Percentiles rank a stretch among this genome's conserved stretches.
phyloP scores from a whole-genome alignment of 2,888 invertebrate genomes.

The Cheilosia vernalis region DNA sequence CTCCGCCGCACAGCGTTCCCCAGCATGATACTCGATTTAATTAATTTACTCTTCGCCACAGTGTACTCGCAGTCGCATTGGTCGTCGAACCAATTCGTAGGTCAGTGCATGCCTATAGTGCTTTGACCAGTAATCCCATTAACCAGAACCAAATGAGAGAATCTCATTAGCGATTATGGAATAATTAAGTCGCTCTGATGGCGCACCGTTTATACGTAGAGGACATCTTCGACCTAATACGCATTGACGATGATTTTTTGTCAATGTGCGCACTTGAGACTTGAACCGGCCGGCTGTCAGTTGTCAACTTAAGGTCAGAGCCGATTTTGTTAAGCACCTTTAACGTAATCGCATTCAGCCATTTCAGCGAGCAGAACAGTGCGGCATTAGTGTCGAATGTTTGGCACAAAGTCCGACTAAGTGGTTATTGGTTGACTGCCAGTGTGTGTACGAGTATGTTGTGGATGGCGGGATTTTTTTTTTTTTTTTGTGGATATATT shows the following conservation, averaged over 20 bases:
- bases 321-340: slow-evolving; percentile 59
- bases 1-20: slow-evolving; percentile 41
- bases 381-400: slow-evolving; percentile 53
- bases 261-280: not conserved
- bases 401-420: slow-evolving; percentile 66
- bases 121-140: slow-evolving; percentile 62
- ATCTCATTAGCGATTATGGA: slow-evolving; percentile 68
- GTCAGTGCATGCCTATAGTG: slow-evolving; percentile 43
- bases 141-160: slow-evolving; percentile 42
- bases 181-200: slow-evolving; percentile 59
- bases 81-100: slow-evolving; percentile 23
- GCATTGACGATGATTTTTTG: slow-evolving; percentile 45
- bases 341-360: slow-evolving; percentile 57
- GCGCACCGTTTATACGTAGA: slow-evolving; percentile 13
- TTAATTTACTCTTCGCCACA: slow-evolving; percentile 57
- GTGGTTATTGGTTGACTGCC: slow-evolving; percentile 33
- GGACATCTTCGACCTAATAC: slow-evolving; percentile 39
- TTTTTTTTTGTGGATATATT: too few species aligned
- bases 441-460: too few species aligned
- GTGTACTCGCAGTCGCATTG: not conserved
- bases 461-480: too few species aligned
- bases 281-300: slow-evolving; percentile 14
- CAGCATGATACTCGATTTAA: slow-evolving; percentile 60
- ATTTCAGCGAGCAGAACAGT: slow-evolving; percentile 34
- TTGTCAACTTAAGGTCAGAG: slow-evolving; percentile 59